Conservation (phyloP, 2,797 vertebrate genomes). For the Falco berigora region DNA sequence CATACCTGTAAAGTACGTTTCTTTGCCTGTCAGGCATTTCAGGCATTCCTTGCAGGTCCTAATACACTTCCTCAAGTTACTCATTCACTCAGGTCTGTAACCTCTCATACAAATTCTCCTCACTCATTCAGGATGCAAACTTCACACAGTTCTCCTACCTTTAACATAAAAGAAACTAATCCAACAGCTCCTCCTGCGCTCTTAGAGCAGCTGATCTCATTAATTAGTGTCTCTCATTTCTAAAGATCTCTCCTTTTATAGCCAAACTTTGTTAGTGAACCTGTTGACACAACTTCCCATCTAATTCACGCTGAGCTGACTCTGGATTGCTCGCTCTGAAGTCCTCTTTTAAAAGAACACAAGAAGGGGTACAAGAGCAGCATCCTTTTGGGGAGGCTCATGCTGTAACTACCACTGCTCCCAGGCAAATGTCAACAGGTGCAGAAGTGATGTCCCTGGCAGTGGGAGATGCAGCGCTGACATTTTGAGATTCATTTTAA, state of each 20-base stretch:
- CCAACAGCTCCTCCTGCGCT: not conserved
- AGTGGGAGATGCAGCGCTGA: not conserved
- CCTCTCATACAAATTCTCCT: not conserved
- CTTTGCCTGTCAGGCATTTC: not conserved
- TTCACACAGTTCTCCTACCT: not conserved
- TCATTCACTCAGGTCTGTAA: not conserved
- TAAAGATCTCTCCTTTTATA: not conserved
- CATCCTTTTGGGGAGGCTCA: not conserved
- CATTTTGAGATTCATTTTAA: not conserved
- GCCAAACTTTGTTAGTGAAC: not conserved
- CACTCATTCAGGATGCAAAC: not conserved
- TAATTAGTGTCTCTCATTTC: conserved; percentile 37
- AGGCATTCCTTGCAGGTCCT: not conserved
- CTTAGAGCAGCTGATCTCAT: not conserved
- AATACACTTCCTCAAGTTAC: not conserved
- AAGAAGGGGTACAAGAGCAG: not conserved
- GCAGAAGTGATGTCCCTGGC: not conserved
- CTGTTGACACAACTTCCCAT: not conserved
- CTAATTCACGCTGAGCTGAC: not conserved
- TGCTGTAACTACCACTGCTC: not conserved
- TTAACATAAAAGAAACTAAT: conserved; percentile 27
- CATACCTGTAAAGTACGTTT: not conserved
- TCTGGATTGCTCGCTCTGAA: not conserved
- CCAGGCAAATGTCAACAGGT: not conserved
- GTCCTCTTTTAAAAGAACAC: not conserved